Conservation (phyloP, 2,888 invertebrate genomes). For the Lottia gigantea region DNA sequence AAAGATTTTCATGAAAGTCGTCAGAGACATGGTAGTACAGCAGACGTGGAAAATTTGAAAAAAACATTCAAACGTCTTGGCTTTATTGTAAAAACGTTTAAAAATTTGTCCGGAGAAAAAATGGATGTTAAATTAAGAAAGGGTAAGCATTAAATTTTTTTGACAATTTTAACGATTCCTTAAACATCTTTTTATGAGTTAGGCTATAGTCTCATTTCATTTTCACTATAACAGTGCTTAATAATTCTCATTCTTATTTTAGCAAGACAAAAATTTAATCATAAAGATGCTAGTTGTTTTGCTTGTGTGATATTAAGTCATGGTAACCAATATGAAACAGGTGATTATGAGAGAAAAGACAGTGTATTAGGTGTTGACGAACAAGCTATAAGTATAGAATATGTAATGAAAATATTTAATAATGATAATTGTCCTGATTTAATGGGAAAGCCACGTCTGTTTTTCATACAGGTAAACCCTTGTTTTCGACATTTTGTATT, state of each 20-base stretch:
- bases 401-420: conserved; percentile 74
- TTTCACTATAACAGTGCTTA: too few relatives aligned
- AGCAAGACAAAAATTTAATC: conserved; percentile 72
- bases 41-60: conserved; percentile 25
- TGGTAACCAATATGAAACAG: conserved; percentile 79
- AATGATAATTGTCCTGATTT: conserved; percentile 80
- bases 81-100: conserved; percentile 29
- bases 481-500: too few relatives aligned
- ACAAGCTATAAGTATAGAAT: conserved; percentile 31
- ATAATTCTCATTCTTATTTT: neutral
- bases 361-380: conserved; percentile 42
- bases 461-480: conserved; percentile 75
- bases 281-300: conserved; percentile 84
- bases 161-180: too few relatives aligned
- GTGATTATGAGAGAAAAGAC: conserved; percentile 26
- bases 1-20: conserved; percentile 24
- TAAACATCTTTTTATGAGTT: too few relatives aligned
- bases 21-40: conserved; percentile 25
- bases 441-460: conserved; percentile 85
- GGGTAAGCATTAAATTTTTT: conserved; percentile 21
- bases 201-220: too few relatives aligned
- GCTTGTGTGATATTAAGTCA: conserved; percentile 86
- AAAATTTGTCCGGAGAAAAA: conserved; percentile 23
- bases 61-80: conserved; percentile 25
- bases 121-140: conserved; percentile 27